Base-by-base conservation (phyloP, 1,140 invertebrate species). In the Anoplolepis gracilipes region DNA sequence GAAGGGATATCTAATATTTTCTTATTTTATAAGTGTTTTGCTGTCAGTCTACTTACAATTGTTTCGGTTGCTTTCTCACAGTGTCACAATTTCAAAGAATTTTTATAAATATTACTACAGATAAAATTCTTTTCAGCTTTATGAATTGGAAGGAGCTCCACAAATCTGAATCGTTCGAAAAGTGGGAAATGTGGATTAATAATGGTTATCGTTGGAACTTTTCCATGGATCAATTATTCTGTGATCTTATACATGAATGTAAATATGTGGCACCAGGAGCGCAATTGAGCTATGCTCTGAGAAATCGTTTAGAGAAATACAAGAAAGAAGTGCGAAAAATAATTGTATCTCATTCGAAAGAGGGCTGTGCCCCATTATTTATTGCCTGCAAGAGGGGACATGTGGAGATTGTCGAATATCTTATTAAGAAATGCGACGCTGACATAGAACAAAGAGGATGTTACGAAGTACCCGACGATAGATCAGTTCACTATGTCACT, bases 281-380 rank as follows among this genome's bases (percentile, higher is more conserved):
- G 1, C 93, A 96, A 69, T 95, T 98, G 6, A 96, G 96, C 1
- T 96, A 96, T 88, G 92, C 94, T 8, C 92, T 98, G 19, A 94
- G 97, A 79, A 96, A 95, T 75, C 95, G 95, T 70, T 92, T 98
- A 16, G 97, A 97, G 92, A 96, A 96, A 92, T 95, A 96, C 90
- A 95, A 95, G 22, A 93, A 94, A 36, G 93, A 94, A 10, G 94
- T 95, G 46, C 93, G 97, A 49, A 96, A 95, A 85, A 96, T 96
- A 82, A 96, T 98, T 73, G 97, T 96, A 1, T 95, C 95, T 86
- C 94, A 96, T 36, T 95, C 95, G 2, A 96, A 96, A 90, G 97
- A 98, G 90, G 98, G 98, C 6, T 98, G 97, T 95, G 96, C 98
- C 2, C 98, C 98, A 1, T 95, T 99, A 73, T 99, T 99, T 92